Percentiles rank a stretch among this genome's conserved stretches.
Evolutionary conservation across 1,140 invertebrate genomes (phyloP).

Genomic region (Magallana gigas): DNA sequence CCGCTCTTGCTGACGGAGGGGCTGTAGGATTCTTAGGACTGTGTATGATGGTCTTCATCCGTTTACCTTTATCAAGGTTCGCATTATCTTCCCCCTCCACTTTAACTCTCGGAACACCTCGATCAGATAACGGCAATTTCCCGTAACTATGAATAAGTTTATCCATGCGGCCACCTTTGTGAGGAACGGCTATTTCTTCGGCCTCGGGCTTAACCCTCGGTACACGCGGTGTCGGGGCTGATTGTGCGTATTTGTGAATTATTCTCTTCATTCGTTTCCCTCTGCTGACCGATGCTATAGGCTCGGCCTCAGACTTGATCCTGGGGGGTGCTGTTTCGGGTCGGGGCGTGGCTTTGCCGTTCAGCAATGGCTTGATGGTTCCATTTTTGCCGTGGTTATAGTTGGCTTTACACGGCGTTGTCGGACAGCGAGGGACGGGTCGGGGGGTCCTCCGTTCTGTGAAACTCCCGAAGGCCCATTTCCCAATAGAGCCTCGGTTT

Average conservation of each 20-base stretch:
- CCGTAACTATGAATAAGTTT: conserved; percentile 68
- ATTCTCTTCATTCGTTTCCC: conserved; percentile 64
- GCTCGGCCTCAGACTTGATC: conserved; percentile 63
- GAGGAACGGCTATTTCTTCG: conserved; percentile 66
- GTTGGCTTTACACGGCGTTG: conserved; percentile 63
- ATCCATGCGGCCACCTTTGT: conserved; percentile 68
- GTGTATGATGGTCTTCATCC: conserved; percentile 67
- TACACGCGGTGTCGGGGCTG: conserved; percentile 54
- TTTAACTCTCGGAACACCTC: conserved; percentile 71
- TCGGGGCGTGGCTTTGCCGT: conserved; percentile 63
- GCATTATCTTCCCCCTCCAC: conserved; percentile 70
- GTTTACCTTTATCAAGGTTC: conserved; percentile 65
- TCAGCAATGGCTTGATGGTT: conserved; percentile 66
- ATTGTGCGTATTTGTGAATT: conserved; percentile 60
- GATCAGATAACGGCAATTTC: conserved; percentile 61
- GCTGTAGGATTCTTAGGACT: conserved; percentile 54
- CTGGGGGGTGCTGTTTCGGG: conserved; percentile 66
- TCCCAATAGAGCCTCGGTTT: conserved; percentile 67
- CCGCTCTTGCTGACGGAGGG: conserved; percentile 48
- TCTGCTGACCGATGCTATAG: conserved; percentile 62
- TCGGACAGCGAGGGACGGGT: conserved; percentile 69
- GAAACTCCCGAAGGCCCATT: conserved; percentile 63
- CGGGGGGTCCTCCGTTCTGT: conserved; percentile 55
- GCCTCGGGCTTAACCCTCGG: conserved; percentile 70
- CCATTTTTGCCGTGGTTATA: conserved; percentile 68